A percentile compares a stretch with the other conserved stretches of the same genome.
These are phyloP conservation scores for Pelobates cultripes DNA, from an alignment of 2,797 vertebrate genomes.

Conservation along the genomic window DNA sequence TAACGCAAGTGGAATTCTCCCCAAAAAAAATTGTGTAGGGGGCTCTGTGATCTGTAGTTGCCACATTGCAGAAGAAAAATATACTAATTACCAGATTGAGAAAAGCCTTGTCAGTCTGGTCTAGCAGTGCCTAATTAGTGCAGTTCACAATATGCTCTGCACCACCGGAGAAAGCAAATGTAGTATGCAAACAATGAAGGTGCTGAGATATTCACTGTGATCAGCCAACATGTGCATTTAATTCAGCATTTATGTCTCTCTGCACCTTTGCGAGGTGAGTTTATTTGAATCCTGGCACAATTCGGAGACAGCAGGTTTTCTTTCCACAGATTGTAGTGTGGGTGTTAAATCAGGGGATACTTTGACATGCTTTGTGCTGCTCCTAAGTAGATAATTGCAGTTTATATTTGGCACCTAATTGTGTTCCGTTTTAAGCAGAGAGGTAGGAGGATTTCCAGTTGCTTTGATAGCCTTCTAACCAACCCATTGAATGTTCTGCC, in stretches of 20 bases:
- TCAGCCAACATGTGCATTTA: background rate
- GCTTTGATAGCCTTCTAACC: background rate
- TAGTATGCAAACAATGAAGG: conserved; percentile 19
- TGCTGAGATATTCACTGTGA: conserved; percentile 33
- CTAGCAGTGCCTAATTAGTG: conserved; percentile 14
- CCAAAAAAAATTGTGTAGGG: too few species aligned
- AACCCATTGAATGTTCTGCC: background rate
- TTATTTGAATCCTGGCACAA: conserved; percentile 13
- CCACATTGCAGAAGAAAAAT: too few species aligned
- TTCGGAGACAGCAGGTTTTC: conserved; percentile 21
- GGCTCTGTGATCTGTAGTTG: too few species aligned
- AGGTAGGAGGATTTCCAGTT: conserved; percentile 21
- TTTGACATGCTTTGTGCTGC: conserved; percentile 36
- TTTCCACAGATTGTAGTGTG: conserved; percentile 42
- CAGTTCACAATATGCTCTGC: background rate
- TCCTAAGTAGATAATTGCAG: conserved; percentile 53
- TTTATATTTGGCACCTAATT: conserved; percentile 50
- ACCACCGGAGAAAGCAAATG: conserved; percentile 19
- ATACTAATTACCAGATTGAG: too few species aligned
- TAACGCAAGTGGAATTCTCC: too few species aligned
- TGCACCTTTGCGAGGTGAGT: conserved; percentile 5
- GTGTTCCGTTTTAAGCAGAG: conserved; percentile 26
- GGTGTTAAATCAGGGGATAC: conserved; percentile 44
- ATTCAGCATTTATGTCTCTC: conserved; percentile 22
- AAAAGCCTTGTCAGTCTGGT: background rate